Conservation (phyloP, 1,140 invertebrate species). For the Saccostrea glomerata region DNA sequence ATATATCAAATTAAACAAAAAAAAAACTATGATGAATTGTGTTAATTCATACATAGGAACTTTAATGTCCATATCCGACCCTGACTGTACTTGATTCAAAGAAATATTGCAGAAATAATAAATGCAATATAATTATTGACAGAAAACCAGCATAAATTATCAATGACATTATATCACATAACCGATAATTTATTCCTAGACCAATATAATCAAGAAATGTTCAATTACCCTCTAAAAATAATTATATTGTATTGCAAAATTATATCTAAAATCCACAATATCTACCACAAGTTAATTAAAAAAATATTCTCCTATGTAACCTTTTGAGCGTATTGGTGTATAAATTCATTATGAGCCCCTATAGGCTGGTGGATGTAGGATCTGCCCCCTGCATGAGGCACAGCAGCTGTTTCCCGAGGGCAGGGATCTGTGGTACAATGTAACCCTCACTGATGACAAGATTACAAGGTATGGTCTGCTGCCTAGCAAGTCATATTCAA, state of each 20-base stretch:
- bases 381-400: neutral
- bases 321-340: neutral
- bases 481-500: conserved; percentile 6
- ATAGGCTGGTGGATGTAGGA: neutral
- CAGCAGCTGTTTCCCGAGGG: conserved; percentile 6
- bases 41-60: no score
- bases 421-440: conserved; percentile 2
- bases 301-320: neutral
- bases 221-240: neutral
- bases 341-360: neutral
- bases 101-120: no score
- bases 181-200: neutral
- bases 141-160: neutral
- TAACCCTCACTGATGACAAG: neutral
- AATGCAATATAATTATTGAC: neutral
- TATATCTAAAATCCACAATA: neutral
- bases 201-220: neutral
- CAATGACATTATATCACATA: conserved; percentile 1
- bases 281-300: neutral
- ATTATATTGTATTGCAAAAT: neutral
- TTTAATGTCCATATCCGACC: no score
- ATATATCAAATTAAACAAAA: no score
- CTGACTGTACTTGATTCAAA: no score
- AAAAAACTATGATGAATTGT: no score
- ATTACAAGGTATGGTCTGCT: neutral